Evolutionary conservation across 2,797 vertebrate species (phyloP).

Genomic region (Lepidocolaptes lacrymiger): DNA sequence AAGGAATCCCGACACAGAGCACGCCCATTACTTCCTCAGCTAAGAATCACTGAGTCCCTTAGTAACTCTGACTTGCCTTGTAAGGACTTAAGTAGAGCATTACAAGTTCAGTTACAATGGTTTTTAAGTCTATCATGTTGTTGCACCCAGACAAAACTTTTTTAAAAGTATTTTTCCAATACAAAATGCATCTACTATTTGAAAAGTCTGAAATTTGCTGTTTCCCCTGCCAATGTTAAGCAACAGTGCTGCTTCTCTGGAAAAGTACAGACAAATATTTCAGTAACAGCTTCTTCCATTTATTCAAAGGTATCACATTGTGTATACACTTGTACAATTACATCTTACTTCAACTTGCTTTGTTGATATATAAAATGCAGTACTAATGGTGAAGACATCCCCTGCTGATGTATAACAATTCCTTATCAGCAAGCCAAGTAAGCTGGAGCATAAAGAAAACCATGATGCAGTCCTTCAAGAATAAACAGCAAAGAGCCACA

Average conservation of each 20-base stretch:
- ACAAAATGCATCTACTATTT: not conserved
- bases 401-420: not conserved
- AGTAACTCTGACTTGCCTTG: not conserved
- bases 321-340: not conserved
- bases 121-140: not conserved
- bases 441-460: not conserved
- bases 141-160: not conserved
- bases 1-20: not conserved
- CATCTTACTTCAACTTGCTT: not conserved
- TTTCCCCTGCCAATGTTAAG: not conserved
- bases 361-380: not conserved
- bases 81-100: not conserved
- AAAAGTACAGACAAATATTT: not conserved
- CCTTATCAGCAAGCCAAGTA: not conserved
- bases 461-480: not conserved
- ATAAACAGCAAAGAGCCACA: not conserved
- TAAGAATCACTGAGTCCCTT: not conserved
- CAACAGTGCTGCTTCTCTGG: not conserved
- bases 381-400: not conserved
- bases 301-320: not conserved
- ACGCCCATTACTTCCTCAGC: not conserved
- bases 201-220: not conserved
- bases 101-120: not conserved
- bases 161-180: not conserved
- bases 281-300: not conserved